A percentile compares a stretch with the other conserved stretches of the same genome.
Evolutionary conservation across 2,888 invertebrate species (phyloP).

Genomic region (Dicroscelio sp.): DNA sequence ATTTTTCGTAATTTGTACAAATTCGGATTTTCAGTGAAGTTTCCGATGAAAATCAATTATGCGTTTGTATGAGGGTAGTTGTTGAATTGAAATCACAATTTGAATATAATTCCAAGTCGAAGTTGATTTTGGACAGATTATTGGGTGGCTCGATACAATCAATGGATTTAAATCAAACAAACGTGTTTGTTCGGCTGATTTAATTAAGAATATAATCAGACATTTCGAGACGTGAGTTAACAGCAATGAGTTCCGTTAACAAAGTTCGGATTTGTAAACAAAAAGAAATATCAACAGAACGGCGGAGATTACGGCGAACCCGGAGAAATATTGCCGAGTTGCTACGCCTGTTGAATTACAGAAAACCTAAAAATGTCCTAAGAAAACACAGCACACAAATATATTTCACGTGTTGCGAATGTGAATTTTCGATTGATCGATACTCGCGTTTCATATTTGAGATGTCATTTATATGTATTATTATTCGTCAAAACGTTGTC

Average conservation of each 20-base stretch:
- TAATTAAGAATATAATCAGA: slow-evolving; percentile 11
- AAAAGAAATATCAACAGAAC: slow-evolving; percentile 15
- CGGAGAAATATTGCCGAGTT: background rate
- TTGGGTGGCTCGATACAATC: no score
- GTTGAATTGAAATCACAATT: no score
- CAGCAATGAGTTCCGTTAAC: background rate
- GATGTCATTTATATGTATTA: no score
- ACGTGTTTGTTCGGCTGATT: slow-evolving; percentile 16
- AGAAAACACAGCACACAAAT: no score
- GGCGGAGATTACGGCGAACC: slow-evolving; percentile 10
- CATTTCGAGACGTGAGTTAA: slow-evolving; percentile 8
- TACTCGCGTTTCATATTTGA: background rate
- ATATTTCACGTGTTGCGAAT: slow-evolving; percentile 6
- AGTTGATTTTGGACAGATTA: no score
- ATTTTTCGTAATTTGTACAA: no score
- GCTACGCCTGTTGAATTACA: slow-evolving; percentile 2
- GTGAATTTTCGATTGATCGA: background rate
- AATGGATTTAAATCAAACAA: no score
- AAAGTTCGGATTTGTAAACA: slow-evolving; percentile 40
- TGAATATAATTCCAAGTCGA: no score
- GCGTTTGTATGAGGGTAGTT: no score
- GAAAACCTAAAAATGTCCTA: slow-evolving; percentile 20
- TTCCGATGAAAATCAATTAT: no score
- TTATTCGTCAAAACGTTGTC: no score
- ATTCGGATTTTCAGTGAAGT: no score